Evolutionary conservation across 1,140 invertebrate genomes (phyloP), one percentile per base, ranked within the genome.

Genomic region (Aphelenchoides fujianensis): DNA sequence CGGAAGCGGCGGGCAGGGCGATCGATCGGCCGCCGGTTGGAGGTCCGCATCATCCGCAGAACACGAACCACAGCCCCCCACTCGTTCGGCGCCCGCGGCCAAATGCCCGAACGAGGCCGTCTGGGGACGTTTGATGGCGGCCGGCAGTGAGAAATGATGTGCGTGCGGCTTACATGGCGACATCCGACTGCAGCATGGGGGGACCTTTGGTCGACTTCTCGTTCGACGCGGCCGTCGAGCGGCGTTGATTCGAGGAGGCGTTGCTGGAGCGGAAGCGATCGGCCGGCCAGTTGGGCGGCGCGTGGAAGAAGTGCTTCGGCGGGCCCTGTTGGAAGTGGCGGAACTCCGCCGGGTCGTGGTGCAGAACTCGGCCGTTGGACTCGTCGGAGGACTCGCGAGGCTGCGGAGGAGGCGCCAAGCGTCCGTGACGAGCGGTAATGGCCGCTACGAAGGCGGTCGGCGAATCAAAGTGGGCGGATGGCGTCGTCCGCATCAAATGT

Each of bases 131-230:
- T 48, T 48, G 41, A 48, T 48, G 41, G 41, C 41, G 41, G 23
- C 23, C 41, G 41, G 41, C 12, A 48, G 41, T 48, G 23, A 48
- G 41, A 48, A 48, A 48, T 16, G 23, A 23, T 48, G 12, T 16
- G 41, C 23, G 12, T 48, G 41, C 12, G 12, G 54, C 69, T 53
- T 48, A 71, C 69, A 71, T 73, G 30, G 69, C 69, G 7, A 71
- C 69, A 41, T 71, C 69, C 31, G 69, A 70, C 54, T 71, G 70
- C 1, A 71, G 27, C 69, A 71, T 71, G 36, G 69, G 23, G n/a
- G n/a, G n/a, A 16, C 27, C 19, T 31, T 68, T 66, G 12, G 0
- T 28, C 3, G 54, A 69, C n/a, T n/a, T n/a, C n/a, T n/a, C n/a
- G n/a, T n/a, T n/a, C 19, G 9, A 70, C 28, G 9, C 16, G 64